These are phyloP conservation scores for Gyrodactylus salaris DNA, from an alignment of 1,140 invertebrate species.

Conservation along the genomic window DNA sequence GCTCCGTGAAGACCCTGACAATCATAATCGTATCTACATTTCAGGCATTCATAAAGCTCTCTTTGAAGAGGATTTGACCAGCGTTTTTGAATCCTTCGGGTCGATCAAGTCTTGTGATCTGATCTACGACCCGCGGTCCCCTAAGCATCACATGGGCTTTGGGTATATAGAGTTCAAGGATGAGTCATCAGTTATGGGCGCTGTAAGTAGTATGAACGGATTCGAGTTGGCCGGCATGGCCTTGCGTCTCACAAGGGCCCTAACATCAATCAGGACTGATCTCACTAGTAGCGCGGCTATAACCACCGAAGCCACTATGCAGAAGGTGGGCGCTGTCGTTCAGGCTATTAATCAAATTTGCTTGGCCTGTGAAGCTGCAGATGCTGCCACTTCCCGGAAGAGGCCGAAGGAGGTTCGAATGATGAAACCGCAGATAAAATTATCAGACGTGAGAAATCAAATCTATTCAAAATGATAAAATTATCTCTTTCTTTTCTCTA, in stretches of 20 bases:
- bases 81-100: slow-evolving; percentile 95
- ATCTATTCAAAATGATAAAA: not conserved
- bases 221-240: slow-evolving; percentile 92
- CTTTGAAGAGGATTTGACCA: slow-evolving; percentile 78
- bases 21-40: slow-evolving; percentile 83
- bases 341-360: not conserved
- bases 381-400: not conserved
- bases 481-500: not conserved
- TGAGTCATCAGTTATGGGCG: slow-evolving; percentile 57
- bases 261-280: slow-evolving; percentile 31
- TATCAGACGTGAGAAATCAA: not conserved
- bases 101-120: slow-evolving; percentile 30
- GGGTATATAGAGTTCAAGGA: slow-evolving; percentile 93
- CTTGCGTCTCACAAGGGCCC: slow-evolving; percentile 60
- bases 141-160: slow-evolving; percentile 32
- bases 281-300: not conserved
- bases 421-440: not conserved
- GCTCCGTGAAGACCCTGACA: slow-evolving; percentile 82
- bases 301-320: not conserved
- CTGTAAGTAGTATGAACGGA: slow-evolving; percentile 88
- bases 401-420: too few relatives aligned
- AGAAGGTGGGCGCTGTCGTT: not conserved
- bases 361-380: not conserved
- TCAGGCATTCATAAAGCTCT: slow-evolving; percentile 85
- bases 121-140: not conserved